phyloP scores from a whole-genome alignment of 2,888 invertebrate genomes.

The Coelinius sp. region DNA sequence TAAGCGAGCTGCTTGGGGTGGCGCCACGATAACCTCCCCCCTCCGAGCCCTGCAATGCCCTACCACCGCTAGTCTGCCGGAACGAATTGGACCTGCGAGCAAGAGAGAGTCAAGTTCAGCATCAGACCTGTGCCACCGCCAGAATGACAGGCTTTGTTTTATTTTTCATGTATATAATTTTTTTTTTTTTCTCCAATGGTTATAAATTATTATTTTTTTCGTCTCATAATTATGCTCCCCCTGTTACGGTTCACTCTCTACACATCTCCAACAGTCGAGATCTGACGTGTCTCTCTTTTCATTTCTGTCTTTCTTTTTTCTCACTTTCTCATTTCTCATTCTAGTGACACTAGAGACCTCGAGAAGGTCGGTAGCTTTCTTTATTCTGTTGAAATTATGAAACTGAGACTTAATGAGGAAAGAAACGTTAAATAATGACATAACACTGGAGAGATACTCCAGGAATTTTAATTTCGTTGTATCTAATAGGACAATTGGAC shows the following conservation, averaged over 20 bases:
- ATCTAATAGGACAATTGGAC: constrained; percentile 18
- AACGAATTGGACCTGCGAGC: constrained; percentile 93
- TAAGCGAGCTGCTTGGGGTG: constrained; percentile 74
- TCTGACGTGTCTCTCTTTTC: constrained; percentile 12
- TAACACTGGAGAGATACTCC: background rate
- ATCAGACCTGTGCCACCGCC: constrained; percentile 68
- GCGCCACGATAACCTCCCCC: constrained; percentile 77
- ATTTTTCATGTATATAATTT: constrained; percentile 49
- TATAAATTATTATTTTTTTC: constrained; percentile 27
- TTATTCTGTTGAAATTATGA: constrained; percentile 10
- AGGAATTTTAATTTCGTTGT: constrained; percentile 10
- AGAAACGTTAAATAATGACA: constrained; percentile 14
- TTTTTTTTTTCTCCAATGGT: constrained; percentile 38
- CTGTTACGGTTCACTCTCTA: constrained; percentile 28
- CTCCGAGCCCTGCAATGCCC: constrained; percentile 77
- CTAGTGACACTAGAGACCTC: constrained; percentile 21
- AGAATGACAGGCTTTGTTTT: constrained; percentile 61
- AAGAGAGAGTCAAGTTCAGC: constrained; percentile 72
- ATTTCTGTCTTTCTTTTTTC: background rate
- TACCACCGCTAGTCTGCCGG: constrained; percentile 80
- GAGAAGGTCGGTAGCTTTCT: constrained; percentile 11
- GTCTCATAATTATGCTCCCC: constrained; percentile 24
- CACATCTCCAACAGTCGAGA: constrained; percentile 1
- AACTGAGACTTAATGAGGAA: constrained; percentile 12
- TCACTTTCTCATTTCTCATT: background rate